Conservation (phyloP, 2,888 invertebrate species). For the Argyresthia albistria region DNA sequence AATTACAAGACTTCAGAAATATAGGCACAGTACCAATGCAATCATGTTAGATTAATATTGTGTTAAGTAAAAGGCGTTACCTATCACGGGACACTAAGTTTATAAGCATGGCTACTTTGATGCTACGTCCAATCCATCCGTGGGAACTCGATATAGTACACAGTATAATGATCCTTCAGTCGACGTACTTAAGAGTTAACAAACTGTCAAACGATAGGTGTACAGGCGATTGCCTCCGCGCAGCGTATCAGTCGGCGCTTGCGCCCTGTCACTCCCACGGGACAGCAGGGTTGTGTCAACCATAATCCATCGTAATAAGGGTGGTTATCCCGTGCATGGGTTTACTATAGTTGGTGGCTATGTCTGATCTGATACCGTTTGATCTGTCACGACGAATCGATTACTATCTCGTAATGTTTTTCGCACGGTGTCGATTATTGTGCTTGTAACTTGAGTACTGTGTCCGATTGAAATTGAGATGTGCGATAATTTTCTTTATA, state of each 20-base stretch:
- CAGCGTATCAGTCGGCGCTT: constrained; percentile 23
- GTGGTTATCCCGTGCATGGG: too few species aligned
- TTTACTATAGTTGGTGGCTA: constrained; percentile 15
- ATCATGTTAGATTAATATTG: neutral
- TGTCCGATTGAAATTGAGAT: neutral
- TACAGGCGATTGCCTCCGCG: constrained; percentile 29
- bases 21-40: too few species aligned
- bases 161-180: too few species aligned
- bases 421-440: neutral
- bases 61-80: neutral
- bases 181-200: too few species aligned
- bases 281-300: too few species aligned
- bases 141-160: constrained; percentile 23
- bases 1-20: too few species aligned
- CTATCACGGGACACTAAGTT: neutral
- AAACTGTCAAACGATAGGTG: too few species aligned
- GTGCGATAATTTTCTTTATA: too few species aligned
- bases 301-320: too few species aligned
- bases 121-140: constrained; percentile 15
- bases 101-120: neutral
- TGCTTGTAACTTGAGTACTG: neutral
- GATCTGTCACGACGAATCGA: constrained; percentile 29
- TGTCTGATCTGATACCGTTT: constrained; percentile 19
- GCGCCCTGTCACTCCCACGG: constrained; percentile 20
- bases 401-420: constrained; percentile 23